Conservation (phyloP, 1,140 invertebrate species). For the Neodiprion virginianus region DNA sequence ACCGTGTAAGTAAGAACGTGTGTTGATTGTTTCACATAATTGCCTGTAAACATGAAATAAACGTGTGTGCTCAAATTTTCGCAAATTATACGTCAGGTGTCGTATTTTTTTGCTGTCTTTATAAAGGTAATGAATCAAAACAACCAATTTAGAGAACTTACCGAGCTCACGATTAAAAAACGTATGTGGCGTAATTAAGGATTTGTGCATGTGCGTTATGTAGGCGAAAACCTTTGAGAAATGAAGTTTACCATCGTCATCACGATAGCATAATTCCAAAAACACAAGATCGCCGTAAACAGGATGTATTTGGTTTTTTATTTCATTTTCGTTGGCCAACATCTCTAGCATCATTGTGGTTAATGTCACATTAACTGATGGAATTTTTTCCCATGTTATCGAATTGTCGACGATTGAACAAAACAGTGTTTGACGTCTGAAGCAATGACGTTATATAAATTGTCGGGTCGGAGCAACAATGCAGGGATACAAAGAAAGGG, state of each 20-base stretch:
- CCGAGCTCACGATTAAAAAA: constrained; percentile 38
- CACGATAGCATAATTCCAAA: constrained; percentile 32
- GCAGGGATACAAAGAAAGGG: background rate
- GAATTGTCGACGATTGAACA: constrained; percentile 37
- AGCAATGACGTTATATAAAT: constrained; percentile 1
- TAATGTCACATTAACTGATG: constrained; percentile 26
- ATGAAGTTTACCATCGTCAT: constrained; percentile 15
- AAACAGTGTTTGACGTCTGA: constrained; percentile 28
- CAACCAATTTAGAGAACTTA: constrained; percentile 8
- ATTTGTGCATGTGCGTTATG: constrained; percentile 30
- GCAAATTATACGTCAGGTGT: background rate
- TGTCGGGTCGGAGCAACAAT: background rate
- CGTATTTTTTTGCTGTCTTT: background rate
- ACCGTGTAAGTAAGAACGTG: constrained; percentile 39
- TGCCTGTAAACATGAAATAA: constrained; percentile 21
- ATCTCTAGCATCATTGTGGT: constrained; percentile 36
- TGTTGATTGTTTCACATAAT: constrained; percentile 32
- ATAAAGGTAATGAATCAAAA: constrained; percentile 4
- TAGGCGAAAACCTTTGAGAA: constrained; percentile 43
- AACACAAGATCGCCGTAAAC: constrained; percentile 41
- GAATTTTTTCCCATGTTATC: constrained; percentile 24
- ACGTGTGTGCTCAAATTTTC: constrained; percentile 9
- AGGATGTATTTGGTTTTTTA: constrained; percentile 29
- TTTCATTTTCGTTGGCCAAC: constrained; percentile 31
- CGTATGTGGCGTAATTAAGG: constrained; percentile 26